Conservation (phyloP, 92 coral and sea anemone species). For the Palythoa caribaeorum region DNA sequence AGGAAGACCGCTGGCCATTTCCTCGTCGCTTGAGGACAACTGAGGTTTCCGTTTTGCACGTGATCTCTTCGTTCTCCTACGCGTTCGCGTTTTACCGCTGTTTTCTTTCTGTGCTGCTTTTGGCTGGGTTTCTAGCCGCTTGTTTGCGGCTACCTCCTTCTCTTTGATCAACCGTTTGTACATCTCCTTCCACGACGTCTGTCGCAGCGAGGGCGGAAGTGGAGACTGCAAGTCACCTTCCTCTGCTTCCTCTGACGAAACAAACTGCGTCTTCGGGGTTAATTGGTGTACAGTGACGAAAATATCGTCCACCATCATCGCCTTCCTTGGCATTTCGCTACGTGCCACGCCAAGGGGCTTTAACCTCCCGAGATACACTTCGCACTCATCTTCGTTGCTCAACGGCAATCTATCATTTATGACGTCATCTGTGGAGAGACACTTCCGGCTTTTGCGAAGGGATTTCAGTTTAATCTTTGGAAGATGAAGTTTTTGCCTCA, state of each 20-base stretch:
- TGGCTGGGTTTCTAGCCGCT: not conserved
- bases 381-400: not conserved
- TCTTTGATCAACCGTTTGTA: conserved; percentile 10
- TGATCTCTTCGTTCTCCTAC: not conserved
- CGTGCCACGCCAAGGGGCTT: conserved; percentile 25
- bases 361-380: not conserved
- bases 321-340: conserved; percentile 39
- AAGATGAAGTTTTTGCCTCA: conserved; percentile 1
- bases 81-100: not conserved
- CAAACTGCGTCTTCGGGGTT: not conserved
- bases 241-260: conserved; percentile 4
- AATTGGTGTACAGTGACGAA: not conserved
- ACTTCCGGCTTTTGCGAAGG: not conserved
- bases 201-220: conserved; percentile 24
- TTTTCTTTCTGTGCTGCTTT: not conserved
- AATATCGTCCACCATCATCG: not conserved
- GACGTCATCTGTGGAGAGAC: not conserved
- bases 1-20: conserved; percentile 24
- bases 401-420: not conserved
- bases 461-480: conserved; percentile 12
- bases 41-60: not conserved
- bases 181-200: not conserved
- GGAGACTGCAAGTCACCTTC: not conserved
- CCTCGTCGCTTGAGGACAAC: not conserved
- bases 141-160: not conserved